These are phyloP conservation scores for Pinna nobilis DNA, from an alignment of 1,140 invertebrate genomes.

Conservation along the genomic window DNA sequence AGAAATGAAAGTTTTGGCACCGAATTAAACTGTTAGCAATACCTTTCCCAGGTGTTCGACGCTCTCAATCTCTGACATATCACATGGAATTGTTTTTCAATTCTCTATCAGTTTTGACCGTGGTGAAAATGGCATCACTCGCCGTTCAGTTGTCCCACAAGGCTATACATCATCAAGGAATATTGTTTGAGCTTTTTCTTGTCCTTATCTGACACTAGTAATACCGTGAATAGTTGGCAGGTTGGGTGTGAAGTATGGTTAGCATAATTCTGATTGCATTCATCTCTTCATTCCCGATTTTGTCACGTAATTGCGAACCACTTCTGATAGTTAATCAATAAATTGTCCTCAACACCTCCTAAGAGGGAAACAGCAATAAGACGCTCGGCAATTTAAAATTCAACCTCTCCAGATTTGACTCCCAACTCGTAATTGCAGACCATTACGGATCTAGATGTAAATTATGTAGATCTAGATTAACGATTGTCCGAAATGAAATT, in stretches of 20 bases:
- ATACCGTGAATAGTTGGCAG: neutral
- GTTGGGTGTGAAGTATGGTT: conserved; percentile 6
- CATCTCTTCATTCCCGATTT: conserved; percentile 43
- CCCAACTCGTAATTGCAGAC: too few relatives aligned
- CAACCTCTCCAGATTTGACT: too few relatives aligned
- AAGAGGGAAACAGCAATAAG: too few relatives aligned
- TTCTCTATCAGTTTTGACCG: neutral
- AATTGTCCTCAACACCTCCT: conserved; percentile 54
- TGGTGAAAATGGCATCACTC: neutral
- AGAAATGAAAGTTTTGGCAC: neutral
- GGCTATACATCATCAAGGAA: neutral
- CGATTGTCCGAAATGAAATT: too few relatives aligned
- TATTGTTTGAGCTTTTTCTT: neutral
- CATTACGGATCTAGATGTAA: too few relatives aligned
- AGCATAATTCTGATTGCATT: neutral
- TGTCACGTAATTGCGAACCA: conserved; percentile 63
- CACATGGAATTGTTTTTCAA: neutral
- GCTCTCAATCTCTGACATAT: neutral
- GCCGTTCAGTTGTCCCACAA: neutral
- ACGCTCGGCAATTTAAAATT: too few relatives aligned
- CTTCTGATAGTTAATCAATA: conserved; percentile 46
- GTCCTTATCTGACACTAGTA: neutral
- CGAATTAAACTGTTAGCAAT: neutral
- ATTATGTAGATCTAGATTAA: too few relatives aligned
- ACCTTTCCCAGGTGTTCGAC: neutral